Evolutionary conservation across 1,140 invertebrate genomes (phyloP).

Genomic region (Eurosta solidaginis): DNA sequence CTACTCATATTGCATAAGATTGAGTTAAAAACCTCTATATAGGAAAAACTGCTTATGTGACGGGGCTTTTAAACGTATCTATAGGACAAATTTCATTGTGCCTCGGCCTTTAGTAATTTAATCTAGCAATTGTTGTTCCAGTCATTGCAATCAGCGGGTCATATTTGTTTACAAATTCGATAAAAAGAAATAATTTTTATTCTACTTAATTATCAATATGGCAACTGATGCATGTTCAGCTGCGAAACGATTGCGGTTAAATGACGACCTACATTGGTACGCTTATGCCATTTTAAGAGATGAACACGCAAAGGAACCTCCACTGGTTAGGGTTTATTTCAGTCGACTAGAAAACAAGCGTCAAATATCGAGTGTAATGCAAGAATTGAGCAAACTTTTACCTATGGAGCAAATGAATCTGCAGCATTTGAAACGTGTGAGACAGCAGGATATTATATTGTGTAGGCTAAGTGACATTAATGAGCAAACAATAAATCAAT

Average conservation of each 20-base stretch:
- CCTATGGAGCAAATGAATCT: slow-evolving; percentile 63
- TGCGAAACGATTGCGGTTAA: not conserved
- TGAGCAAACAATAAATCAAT: slow-evolving; percentile 32
- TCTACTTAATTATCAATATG: not conserved
- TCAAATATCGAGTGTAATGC: slow-evolving; percentile 68
- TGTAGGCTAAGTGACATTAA: slow-evolving; percentile 54
- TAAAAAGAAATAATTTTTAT: not conserved
- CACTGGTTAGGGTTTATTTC: slow-evolving; percentile 65
- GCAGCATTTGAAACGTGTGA: slow-evolving; percentile 75
- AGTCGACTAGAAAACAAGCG: slow-evolving; percentile 66
- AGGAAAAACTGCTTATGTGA: no score
- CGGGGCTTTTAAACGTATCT: no score
- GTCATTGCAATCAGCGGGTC: not conserved
- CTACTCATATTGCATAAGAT: no score
- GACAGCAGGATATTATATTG: slow-evolving; percentile 67
- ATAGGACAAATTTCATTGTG: no score
- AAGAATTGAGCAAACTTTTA: slow-evolving; percentile 63
- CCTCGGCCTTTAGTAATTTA: not conserved
- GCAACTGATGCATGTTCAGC: not conserved
- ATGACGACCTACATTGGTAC: not conserved
- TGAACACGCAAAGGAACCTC: slow-evolving; percentile 62
- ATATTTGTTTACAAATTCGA: not conserved
- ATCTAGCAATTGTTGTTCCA: not conserved
- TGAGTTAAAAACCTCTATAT: no score
- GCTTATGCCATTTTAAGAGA: slow-evolving; percentile 62